A percentile compares a stretch with the other conserved stretches of the same genome.
Evolutionary conservation across 1,140 invertebrate species (phyloP).

Genomic region (Caerostris extrusa): DNA sequence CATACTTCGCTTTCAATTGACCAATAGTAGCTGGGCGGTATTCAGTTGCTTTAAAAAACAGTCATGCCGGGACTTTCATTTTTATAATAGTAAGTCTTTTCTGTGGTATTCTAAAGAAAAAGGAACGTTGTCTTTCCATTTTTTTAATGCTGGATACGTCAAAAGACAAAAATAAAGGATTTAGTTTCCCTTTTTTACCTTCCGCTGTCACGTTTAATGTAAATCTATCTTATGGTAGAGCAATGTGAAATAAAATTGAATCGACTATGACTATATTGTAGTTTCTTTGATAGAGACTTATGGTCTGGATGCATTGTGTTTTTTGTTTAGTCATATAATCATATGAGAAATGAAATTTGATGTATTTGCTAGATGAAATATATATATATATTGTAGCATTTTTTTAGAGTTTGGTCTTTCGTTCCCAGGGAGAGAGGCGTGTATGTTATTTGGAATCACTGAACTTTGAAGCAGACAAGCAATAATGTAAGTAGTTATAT

Average conservation of each 20-base stretch:
- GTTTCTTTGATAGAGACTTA: background rate
- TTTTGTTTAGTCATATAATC: too few relatives aligned
- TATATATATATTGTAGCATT: too few relatives aligned
- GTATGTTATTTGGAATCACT: too few relatives aligned
- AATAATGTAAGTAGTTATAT: too few relatives aligned
- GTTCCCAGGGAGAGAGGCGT: too few relatives aligned
- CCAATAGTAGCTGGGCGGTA: slow-evolving; percentile 14
- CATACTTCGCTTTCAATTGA: slow-evolving; percentile 33
- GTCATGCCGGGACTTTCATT: background rate
- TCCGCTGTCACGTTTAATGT: background rate
- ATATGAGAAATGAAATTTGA: too few relatives aligned
- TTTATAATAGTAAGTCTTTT: background rate
- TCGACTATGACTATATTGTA: background rate
- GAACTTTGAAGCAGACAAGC: too few relatives aligned
- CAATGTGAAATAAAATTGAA: background rate
- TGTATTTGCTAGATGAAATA: too few relatives aligned
- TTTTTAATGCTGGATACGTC: background rate
- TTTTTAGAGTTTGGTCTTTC: too few relatives aligned
- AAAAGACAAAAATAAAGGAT: background rate
- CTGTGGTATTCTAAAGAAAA: background rate
- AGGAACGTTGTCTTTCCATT: background rate
- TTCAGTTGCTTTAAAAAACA: background rate
- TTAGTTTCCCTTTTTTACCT: background rate
- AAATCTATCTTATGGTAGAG: slow-evolving; percentile 3
- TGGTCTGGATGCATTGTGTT: background rate